These are phyloP conservation scores for Nudaria mundana DNA, from an alignment of 2,888 invertebrate genomes.

Conservation along the genomic window DNA sequence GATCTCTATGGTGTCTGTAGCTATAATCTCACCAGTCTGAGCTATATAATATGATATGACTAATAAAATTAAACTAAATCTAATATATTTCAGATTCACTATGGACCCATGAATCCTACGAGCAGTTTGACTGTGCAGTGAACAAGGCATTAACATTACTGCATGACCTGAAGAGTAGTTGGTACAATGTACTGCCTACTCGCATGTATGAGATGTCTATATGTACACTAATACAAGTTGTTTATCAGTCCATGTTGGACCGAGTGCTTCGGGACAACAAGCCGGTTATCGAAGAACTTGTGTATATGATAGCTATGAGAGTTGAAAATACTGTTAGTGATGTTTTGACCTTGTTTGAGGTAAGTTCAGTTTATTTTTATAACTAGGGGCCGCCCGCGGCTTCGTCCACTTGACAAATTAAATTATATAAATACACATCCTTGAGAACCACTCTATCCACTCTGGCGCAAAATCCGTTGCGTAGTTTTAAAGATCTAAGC, in stretches of 20 bases:
- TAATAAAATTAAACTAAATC: no score
- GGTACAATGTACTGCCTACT: slow-evolving; percentile 55
- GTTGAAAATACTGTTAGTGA: slow-evolving; percentile 49
- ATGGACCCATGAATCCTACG: slow-evolving; percentile 58
- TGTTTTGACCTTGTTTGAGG: slow-evolving; percentile 57
- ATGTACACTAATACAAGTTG: slow-evolving; percentile 49
- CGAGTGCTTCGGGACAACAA: slow-evolving; percentile 51
- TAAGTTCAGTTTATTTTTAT: no score
- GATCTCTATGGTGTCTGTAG: no score
- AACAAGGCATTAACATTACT: slow-evolving; percentile 54
- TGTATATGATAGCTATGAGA: slow-evolving; percentile 55
- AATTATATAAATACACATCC: no score
- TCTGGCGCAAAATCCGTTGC: no score
- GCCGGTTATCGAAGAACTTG: slow-evolving; percentile 58
- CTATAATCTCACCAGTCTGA: no score
- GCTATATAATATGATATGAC: no score
- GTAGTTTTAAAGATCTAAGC: no score
- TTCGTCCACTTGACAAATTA: no score
- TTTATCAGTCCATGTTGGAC: slow-evolving; percentile 57
- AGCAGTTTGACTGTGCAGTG: slow-evolving; percentile 59
- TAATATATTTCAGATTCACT: slow-evolving; percentile 31
- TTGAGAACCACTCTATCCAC: no score
- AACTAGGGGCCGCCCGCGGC: no score
- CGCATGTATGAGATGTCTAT: slow-evolving; percentile 65
- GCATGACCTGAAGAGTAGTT: slow-evolving; percentile 51